Base-by-base conservation (phyloP, 2,888 invertebrate species). In the Andrena hattorfiana region DNA sequence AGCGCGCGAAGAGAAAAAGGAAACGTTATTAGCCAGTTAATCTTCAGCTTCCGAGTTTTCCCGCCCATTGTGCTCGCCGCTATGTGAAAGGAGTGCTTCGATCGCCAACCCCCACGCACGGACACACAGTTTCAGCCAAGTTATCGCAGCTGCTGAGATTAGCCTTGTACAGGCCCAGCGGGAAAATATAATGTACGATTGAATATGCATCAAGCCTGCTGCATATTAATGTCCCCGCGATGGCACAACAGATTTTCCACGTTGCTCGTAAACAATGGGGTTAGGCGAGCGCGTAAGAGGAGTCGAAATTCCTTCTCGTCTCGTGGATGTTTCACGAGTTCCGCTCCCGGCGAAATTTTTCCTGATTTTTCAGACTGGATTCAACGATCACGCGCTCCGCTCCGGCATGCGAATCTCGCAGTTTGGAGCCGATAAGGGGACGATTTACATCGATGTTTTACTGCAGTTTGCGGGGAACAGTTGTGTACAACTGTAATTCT, bases 161-260 rank as follows among this genome's bases (percentile, higher is more conserved):
- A 79, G 79, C 49, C 35, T 32, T 51, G 59, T 59, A 7, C 64
- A 59, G 49, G 28, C 23, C 10, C 49, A 13, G 26, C 23, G 56
- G 23, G 30, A 20, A 70, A 80, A 66, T 42, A 60, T 79, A 69
- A 79, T 70, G 35, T 70, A 51, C 69, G 48, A 59, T 70, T 64
- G 51, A 70, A 79, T 79, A 70, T 78, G 54, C 62, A 77, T 70
- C 48, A 56, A n/a, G 20, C 23, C n/a, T 8, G 30, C n/a, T 64
- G 79, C 64, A 79, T 79, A 79, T 69, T 79, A 79, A 78, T 35
- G 35, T 10, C 16, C 0, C 13, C 8, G n/a, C 23, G n/a, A 62
- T 48, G 20, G n/a, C n/a, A 23, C 51, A 30, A 51, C 66, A 67
- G 62, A 77, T 77, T 54, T 30, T 42, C 28, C 10, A 0, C 10